Percentiles rank a stretch among this genome's conserved stretches.
These are phyloP conservation scores for Mionectes olivaceus DNA, from an alignment of 2,797 vertebrate genomes.

Conservation along the genomic window DNA sequence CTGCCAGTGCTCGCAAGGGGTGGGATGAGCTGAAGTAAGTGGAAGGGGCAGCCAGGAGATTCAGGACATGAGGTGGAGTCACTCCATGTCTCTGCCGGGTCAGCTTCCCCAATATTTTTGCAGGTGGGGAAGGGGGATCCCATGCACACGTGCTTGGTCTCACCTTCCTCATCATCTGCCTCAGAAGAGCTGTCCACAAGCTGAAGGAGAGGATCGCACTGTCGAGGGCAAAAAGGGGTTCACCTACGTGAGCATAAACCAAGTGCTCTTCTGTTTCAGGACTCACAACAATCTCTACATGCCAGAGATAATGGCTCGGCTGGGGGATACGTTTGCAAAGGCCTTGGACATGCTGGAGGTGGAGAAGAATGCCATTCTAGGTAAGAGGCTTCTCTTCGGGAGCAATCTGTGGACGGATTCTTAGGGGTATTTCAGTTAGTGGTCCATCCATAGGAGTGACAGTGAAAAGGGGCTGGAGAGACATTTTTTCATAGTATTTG, in stretches of 20 bases:
- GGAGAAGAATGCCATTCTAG: slow-evolving; percentile 91
- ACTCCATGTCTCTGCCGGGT: slow-evolving; percentile 59
- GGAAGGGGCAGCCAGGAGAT: slow-evolving; percentile 37
- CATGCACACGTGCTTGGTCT: slow-evolving; percentile 71
- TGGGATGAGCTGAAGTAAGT: slow-evolving; percentile 33
- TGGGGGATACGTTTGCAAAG: slow-evolving; percentile 87
- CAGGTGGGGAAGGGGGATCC: slow-evolving; percentile 72
- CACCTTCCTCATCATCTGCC: slow-evolving; percentile 69
- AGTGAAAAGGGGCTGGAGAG: neutral
- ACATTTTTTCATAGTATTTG: neutral
- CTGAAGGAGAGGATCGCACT: slow-evolving; percentile 70
- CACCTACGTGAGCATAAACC: slow-evolving; percentile 7
- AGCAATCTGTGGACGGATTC: neutral
- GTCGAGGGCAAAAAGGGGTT: neutral
- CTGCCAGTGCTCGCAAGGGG: slow-evolving; percentile 28
- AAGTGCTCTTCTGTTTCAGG: slow-evolving; percentile 79
- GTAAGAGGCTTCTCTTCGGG: slow-evolving; percentile 72
- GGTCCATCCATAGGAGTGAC: neutral
- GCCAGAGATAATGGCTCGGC: slow-evolving; percentile 89
- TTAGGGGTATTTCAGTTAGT: neutral
- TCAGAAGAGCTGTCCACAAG: slow-evolving; percentile 67
- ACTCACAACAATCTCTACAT: slow-evolving; percentile 91
- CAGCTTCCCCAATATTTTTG: slow-evolving; percentile 51
- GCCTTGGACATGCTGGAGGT: slow-evolving; percentile 90
- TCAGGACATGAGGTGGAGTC: slow-evolving; percentile 62